These are phyloP conservation scores for Cyprinella venusta DNA, from an alignment of 2,797 vertebrate species.

Conservation along the genomic window DNA sequence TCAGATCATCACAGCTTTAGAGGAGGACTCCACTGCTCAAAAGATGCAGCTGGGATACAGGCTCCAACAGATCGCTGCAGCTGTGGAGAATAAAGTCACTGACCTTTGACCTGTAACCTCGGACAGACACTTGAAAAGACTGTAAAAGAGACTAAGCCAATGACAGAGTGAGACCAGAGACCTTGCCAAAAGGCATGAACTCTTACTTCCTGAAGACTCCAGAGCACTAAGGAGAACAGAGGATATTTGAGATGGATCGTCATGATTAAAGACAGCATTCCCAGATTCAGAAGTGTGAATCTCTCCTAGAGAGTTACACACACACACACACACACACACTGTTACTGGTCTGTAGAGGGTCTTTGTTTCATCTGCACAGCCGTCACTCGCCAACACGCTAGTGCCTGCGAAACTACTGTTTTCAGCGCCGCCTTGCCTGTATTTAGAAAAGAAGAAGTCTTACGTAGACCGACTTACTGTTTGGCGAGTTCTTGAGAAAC, in stretches of 20 bases:
- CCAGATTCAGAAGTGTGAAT: not conserved
- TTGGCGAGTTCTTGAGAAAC: not conserved
- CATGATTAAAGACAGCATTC: conserved; percentile 25
- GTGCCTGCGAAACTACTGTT: conserved; percentile 10
- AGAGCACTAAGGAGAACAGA: conserved; percentile 27
- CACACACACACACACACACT: not conserved
- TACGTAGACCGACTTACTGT: not conserved
- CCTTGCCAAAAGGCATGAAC: conserved; percentile 19
- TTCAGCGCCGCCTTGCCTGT: conserved; percentile 8
- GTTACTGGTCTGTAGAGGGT: conserved; percentile 19
- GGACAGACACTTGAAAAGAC: conserved; percentile 30
- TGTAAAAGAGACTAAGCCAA: conserved; percentile 20
- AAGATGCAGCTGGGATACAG: conserved; percentile 99
- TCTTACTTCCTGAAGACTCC: conserved; percentile 28
- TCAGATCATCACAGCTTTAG: conserved; percentile 95
- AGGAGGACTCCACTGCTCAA: conserved; percentile 93
- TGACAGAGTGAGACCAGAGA: conserved; percentile 51
- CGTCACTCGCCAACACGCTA: not conserved
- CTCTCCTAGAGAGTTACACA: conserved; percentile 7
- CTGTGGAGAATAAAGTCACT: conserved; percentile 98
- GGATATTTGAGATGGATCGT: conserved; percentile 2
- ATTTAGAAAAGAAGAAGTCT: conserved; percentile 15
- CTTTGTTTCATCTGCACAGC: conserved; percentile 6
- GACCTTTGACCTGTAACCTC: conserved; percentile 83
- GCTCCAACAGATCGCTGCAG: conserved; percentile 95